Percentiles rank a stretch among this genome's conserved stretches.
Conservation (phyloP, 2,888 invertebrate species). For the Erynnis tages region DNA sequence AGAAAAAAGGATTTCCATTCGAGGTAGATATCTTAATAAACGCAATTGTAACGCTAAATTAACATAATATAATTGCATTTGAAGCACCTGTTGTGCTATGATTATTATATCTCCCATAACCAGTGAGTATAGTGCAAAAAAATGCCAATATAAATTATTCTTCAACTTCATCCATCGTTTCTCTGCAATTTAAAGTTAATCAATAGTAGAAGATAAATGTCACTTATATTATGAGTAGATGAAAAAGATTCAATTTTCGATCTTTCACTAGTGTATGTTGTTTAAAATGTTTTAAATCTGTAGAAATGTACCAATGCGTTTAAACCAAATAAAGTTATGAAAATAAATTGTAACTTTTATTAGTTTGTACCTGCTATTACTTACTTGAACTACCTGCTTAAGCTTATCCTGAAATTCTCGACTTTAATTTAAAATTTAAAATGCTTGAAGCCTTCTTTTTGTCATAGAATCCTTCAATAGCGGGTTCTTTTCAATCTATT, state of each 20-base stretch:
- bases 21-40: background rate
- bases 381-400: no score
- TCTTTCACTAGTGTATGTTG: constrained; percentile 1
- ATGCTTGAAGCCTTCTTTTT: no score
- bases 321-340: constrained; percentile 53
- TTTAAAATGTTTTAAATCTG: constrained; percentile 13
- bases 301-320: constrained; percentile 51
- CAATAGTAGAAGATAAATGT: background rate
- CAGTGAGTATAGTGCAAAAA: background rate
- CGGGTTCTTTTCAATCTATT: no score
- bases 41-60: constrained; percentile 8
- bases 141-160: background rate
- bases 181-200: no score
- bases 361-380: background rate
- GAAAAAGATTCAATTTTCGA: background rate
- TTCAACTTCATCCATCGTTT: no score
- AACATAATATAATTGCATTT: constrained; percentile 2
- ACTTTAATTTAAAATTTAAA: no score
- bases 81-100: background rate
- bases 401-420: no score
- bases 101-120: no score
- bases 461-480: no score
- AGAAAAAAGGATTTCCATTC: constrained; percentile 1
- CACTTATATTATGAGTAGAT: no score
- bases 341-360: constrained; percentile 34